Base-by-base conservation (phyloP, 2,888 invertebrate species). In the Thelaira solivaga region DNA sequence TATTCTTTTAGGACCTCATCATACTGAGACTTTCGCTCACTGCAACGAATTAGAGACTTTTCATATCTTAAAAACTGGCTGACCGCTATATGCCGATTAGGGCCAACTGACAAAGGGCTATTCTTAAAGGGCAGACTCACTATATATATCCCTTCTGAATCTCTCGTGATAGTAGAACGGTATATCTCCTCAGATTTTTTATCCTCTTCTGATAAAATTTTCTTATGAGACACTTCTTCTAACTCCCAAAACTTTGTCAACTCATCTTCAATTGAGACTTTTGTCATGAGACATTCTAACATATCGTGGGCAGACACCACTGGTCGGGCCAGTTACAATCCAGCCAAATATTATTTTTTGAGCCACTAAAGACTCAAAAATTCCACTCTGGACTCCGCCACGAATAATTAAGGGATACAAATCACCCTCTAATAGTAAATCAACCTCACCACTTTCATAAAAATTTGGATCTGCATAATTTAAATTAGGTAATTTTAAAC, bases 351-450 rank as follows among this genome's bases (percentile, higher is more conserved):
- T 45, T 5, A 41, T 59, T 10, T 69, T 13, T 26, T 39, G 68
- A 26, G 57, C 68, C 11, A 68, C 68, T 8, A 49, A 10, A 0
- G 47, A 51, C 11, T 41, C 51, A 22, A 61, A 16, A 41, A 61
- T 34, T 11, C 61, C 61, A 51, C 61, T 59, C 11, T 43, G 13
- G n/a, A 68, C 57, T 7, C 68, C 68, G 2, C 24, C 47, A 7
- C 18, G 36, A 4, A 68, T 24, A 57, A 68, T 57, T 0, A 13
- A 2, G 0, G 49, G 68, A n/a, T 68, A 68, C 0, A 59, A 1
- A 18, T 57, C 39, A 18, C 68, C 68, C 2, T 39, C 57, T 24
- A 39, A 13, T 39, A 57, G 11, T 7, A 57, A 6, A 55, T 55
- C 22, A 2, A 55, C 36, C 1, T 36, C 55, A 13, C 55, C 55